Evolutionary conservation across 1,140 invertebrate species (phyloP).

Genomic region (Trialeurodes vaporariorum): DNA sequence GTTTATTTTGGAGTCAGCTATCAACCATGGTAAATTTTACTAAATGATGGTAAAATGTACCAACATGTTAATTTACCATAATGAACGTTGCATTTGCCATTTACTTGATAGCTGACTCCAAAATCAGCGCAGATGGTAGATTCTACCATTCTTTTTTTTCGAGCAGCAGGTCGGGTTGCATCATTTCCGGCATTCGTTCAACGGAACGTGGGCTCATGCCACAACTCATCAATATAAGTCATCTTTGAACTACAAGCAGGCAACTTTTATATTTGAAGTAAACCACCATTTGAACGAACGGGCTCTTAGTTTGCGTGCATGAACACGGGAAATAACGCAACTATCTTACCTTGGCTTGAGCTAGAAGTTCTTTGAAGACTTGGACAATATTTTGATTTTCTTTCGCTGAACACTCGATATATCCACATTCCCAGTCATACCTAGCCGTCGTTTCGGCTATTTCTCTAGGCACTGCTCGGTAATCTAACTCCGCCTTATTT

Average conservation of each 20-base stretch:
- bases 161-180: neutral
- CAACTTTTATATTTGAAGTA: no score
- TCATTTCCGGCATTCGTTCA: neutral
- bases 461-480: constrained; percentile 29
- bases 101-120: no score
- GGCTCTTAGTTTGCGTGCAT: neutral
- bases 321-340: neutral
- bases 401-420: constrained; percentile 43
- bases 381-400: constrained; percentile 36
- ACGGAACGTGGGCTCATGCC: neutral
- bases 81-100: no score
- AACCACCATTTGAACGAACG: no score
- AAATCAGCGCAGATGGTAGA: no score
- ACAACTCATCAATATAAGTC: neutral
- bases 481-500: constrained; percentile 40
- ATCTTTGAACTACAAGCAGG: no score
- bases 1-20: no score
- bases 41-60: no score
- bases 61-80: no score
- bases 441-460: constrained; percentile 37
- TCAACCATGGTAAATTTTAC: no score
- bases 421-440: constrained; percentile 43
- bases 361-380: constrained; percentile 37
- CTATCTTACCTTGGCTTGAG: constrained; percentile 37
- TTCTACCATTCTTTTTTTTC: neutral